Evolutionary conservation across 2,888 invertebrate species (phyloP), one percentile per base, ranked within the genome.

Genomic region (Rhabditoides inermis): DNA sequence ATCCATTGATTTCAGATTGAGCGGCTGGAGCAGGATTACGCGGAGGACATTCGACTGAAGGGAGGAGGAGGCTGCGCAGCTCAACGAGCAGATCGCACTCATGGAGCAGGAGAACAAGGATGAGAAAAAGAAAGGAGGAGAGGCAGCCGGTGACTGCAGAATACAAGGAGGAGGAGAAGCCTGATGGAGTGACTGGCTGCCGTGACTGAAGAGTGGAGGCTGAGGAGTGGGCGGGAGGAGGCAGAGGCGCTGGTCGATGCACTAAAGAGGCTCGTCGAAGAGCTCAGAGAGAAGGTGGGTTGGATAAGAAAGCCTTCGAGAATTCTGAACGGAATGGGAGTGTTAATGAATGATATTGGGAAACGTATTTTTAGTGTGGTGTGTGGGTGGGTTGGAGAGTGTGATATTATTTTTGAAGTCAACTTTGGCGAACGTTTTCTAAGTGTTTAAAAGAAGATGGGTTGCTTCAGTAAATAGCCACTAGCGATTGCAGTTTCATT

Each of bases 191-290:
- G 40, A 18, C n/a, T 10, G 18, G 20, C 1, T 18, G 7, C 7
- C n/a, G 20, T n/a, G 25, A 30, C 2, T 15, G 25, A 15, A 39
- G 22, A 37, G 25, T n/a, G 7, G 15, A 20, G 4, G 28, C n/a
- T 22, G n/a, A 23, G 25, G 26, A 44, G 1, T 12, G 15, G 27
- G 10, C 15, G 44, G 15, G 15, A 32, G 10, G 45, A 28, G 28
- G 50, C 49, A 46, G 39, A 10, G 51, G 30, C 10, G 49, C n/a
- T n/a, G n/a, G n/a, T n/a, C n/a, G n/a, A n/a, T n/a, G n/a, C n/a
- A n/a, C n/a, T n/a, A n/a, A n/a, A n/a, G n/a, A n/a, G 51, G 49
- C 46, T 26, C 25, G 51, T 51, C 26, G 39, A 39, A 23, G n/a
- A 46, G 23, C n/a, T 26, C 4, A 22, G 6, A n/a, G 4, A 44